A percentile compares a stretch with the other conserved stretches of the same genome.
phyloP scores from a whole-genome alignment of 2,797 vertebrate genomes.

The Enteromius radiatus region DNA sequence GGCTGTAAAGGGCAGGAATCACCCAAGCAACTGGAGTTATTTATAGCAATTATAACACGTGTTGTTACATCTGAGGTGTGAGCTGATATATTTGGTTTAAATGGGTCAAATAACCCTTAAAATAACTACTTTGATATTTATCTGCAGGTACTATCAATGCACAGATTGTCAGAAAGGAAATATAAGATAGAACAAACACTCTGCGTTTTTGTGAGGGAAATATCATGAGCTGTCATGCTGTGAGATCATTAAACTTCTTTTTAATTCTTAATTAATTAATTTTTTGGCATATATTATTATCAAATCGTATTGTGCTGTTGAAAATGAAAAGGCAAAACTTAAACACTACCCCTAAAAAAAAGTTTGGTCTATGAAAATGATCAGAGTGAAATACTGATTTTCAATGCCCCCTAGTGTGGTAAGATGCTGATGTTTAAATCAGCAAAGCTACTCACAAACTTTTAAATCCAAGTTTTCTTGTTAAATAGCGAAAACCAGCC shows the following conservation, averaged over 20 bases:
- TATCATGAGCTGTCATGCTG: not conserved
- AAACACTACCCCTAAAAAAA: not conserved
- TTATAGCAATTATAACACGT: conserved; percentile 36
- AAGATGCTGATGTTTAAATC: conserved; percentile 33
- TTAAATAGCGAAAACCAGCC: not conserved
- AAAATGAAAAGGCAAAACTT: conserved; percentile 16
- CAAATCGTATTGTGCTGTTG: conserved; percentile 28
- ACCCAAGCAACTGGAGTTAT: conserved; percentile 45
- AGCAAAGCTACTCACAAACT: not conserved
- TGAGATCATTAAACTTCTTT: not conserved
- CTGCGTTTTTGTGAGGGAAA: not conserved
- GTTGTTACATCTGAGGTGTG: conserved; percentile 5
- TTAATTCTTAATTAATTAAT: not conserved
- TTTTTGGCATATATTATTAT: not conserved
- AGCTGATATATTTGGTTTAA: conserved; percentile 24
- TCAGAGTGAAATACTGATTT: conserved; percentile 53
- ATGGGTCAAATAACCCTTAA: not conserved
- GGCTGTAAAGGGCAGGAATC: conserved; percentile 40
- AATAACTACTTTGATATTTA: not conserved
- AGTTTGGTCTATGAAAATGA: conserved; percentile 23
- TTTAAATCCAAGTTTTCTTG: not conserved
- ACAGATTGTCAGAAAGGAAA: not conserved
- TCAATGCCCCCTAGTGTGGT: conserved; percentile 49
- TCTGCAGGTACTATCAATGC: not conserved
- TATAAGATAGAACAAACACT: not conserved